Conservation (phyloP, 1,140 invertebrate genomes). For the Parasteatoda tepidariorum region DNA sequence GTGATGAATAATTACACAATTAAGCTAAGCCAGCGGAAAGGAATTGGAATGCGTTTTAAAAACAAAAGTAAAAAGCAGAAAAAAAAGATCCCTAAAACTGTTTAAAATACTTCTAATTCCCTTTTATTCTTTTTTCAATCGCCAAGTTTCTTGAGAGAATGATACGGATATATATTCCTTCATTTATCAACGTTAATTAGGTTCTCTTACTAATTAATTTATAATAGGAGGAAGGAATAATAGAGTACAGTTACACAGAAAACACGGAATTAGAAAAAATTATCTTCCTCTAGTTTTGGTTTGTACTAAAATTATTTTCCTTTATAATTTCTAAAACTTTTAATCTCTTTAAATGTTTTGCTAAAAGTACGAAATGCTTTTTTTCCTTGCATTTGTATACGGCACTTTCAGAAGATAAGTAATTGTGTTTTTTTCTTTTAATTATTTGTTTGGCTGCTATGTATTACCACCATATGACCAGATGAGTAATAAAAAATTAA, state of each 20-base stretch:
- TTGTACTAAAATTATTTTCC: slow-evolving; percentile 27
- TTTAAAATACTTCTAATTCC: slow-evolving; percentile 22
- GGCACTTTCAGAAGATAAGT: no score
- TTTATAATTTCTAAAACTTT: not conserved
- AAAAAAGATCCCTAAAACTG: not conserved
- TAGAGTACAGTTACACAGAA: not conserved
- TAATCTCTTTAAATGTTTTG: slow-evolving; percentile 50
- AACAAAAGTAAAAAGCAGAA: not conserved
- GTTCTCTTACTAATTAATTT: slow-evolving; percentile 50
- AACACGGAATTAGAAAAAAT: slow-evolving; percentile 8
- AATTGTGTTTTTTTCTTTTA: no score
- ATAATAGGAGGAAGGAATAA: slow-evolving; percentile 57
- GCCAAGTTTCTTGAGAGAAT: slow-evolving; percentile 20
- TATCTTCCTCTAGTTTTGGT: not conserved
- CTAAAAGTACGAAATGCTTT: no score
- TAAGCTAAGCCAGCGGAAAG: slow-evolving; percentile 5
- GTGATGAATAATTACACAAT: slow-evolving; percentile 58
- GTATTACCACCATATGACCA: no score
- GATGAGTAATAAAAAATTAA: no score
- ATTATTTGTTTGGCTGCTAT: no score
- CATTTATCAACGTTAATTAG: slow-evolving; percentile 57
- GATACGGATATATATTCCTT: slow-evolving; percentile 55
- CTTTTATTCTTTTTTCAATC: slow-evolving; percentile 29
- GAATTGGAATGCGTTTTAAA: slow-evolving; percentile 22
- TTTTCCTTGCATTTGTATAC: no score